Evolutionary conservation across 1,140 invertebrate genomes (phyloP).

Genomic region (Drosophila funebris): DNA sequence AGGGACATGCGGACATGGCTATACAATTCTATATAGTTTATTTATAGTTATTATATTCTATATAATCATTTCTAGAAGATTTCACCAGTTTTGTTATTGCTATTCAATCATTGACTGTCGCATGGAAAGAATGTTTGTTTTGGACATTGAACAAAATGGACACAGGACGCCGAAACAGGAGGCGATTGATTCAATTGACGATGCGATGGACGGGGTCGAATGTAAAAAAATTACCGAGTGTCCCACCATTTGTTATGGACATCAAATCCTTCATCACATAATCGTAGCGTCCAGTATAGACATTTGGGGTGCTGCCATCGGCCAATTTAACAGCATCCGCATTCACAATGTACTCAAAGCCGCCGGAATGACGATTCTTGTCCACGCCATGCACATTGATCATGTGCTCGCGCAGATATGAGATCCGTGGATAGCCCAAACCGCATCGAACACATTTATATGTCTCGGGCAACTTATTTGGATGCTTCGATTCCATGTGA

Average conservation of each 20-base stretch:
- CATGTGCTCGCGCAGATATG: slow-evolving; percentile 81
- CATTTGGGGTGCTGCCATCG: slow-evolving; percentile 67
- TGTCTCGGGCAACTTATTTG: slow-evolving; percentile 80
- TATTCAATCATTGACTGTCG: neutral
- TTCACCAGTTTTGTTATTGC: too few relatives aligned
- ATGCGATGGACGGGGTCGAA: slow-evolving; percentile 20
- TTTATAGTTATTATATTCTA: too few relatives aligned
- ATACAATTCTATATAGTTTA: too few relatives aligned
- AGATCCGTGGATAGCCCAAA: slow-evolving; percentile 76
- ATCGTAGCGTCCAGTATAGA: slow-evolving; percentile 79
- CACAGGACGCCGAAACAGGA: too few relatives aligned
- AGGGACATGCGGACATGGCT: too few relatives aligned
- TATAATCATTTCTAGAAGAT: too few relatives aligned
- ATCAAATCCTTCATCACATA: slow-evolving; percentile 83
- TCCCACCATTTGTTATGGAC: slow-evolving; percentile 83
- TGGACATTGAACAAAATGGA: neutral
- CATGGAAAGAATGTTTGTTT: neutral
- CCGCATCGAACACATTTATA: slow-evolving; percentile 81
- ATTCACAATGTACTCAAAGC: slow-evolving; percentile 79
- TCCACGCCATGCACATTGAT: slow-evolving; percentile 75
- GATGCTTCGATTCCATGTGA: slow-evolving; percentile 83
- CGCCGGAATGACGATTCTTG: slow-evolving; percentile 74
- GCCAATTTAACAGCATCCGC: slow-evolving; percentile 75
- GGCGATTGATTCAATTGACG: too few relatives aligned
- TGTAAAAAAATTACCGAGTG: slow-evolving; percentile 76